Evolutionary conservation across 1,140 invertebrate genomes (phyloP), one percentile per base, ranked within the genome.

Genomic region (Pseudoatta argentina): DNA sequence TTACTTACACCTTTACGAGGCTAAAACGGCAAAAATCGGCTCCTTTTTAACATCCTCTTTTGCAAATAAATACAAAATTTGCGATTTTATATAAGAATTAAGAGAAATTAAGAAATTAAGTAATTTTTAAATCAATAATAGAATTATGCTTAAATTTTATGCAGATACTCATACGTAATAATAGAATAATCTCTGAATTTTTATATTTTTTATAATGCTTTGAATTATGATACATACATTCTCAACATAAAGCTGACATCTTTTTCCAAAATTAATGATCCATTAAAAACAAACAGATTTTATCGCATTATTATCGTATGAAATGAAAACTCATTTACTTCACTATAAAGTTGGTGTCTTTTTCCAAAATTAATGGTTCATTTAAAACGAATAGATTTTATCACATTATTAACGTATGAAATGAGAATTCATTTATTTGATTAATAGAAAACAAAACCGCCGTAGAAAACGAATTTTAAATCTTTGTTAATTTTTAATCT

Each of bases 281-380:
- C 14, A n/a, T 66, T 27, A 3, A 34, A 30, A 61, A 1, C 16
- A 44, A 44, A 14, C 0, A 3, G 39, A 27, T 78, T 34, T 66
- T 30, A 78, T 66, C 12, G 3, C 21, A 16, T 2, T 2, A n/a
- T 44, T 44, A 44, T 44, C 2, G 39, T 3, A 2, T 14, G 10
- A 64, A 44, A 21, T 8, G 21, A 24, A 34, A 69, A 55, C n/a
- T 79, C 8, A 81, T 81, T 69, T 39, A 39, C 4, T 16, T 7
- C 5, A 5, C 6, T 75, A 14, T 44, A 44, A 44, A 44, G 51
- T 6, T 81, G 21, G 10, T 30, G 7, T 18, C 5, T 55, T 53
- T 10, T 18, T 59, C 10, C 10, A 27, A 57, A n/a, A 72, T 44
- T 10, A 12, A 8, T 48, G 7, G 21, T 30, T 7, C 18, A n/a